Base-by-base conservation (phyloP, 2,888 invertebrate genomes). In the Drosophila aldrichi region DNA sequence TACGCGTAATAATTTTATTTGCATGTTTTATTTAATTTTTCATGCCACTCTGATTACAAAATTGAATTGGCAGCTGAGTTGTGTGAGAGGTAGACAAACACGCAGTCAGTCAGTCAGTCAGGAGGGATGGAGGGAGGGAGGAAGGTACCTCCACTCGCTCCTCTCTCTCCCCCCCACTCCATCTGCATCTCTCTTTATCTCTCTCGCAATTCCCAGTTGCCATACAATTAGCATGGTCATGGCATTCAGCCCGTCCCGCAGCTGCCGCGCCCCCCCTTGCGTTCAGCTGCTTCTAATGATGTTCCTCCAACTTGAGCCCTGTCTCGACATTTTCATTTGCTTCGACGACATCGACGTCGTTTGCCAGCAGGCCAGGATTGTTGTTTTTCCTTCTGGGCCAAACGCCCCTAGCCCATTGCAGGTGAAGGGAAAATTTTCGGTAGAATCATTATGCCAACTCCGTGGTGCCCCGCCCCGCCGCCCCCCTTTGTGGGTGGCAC, bases 21-120 rank as follows among this genome's bases (percentile, higher is more conserved):
- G 81, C 87, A 81, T 88, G 88, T 87, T 88, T 86, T 86, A 88
- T 88, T 87, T 85, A 86, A 84, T 88, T 87, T 88, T 88, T 88
- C 81, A 88, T 88, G 87, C 85, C 83, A 77, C 88, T 83, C 85
- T 84, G 86, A 89, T 82, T 89, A 83, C 81, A 71, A 89, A 89
- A 89, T 89, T 88, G 85, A 89, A 89, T 87, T 89, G 88, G 81
- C 87, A 89, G 88, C 88, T 85, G 89, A 88, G 88, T 87, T 88
- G 80, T 81, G 77, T 72, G 75, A 77, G 63, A 48, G 34, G 41
- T 16, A 38, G 36, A 38, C 36, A 38, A 38, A 38, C 36, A 38
- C 14, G 36, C 16, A 16, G 36, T 32, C 32, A 32, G 32, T 32
- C 29, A 29, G 14, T 14, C 14, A 25, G 36, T 4, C 14, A 3